Base-by-base conservation (phyloP, 2,113 vertebrate genomes). In the Lasiurus borealis region DNA sequence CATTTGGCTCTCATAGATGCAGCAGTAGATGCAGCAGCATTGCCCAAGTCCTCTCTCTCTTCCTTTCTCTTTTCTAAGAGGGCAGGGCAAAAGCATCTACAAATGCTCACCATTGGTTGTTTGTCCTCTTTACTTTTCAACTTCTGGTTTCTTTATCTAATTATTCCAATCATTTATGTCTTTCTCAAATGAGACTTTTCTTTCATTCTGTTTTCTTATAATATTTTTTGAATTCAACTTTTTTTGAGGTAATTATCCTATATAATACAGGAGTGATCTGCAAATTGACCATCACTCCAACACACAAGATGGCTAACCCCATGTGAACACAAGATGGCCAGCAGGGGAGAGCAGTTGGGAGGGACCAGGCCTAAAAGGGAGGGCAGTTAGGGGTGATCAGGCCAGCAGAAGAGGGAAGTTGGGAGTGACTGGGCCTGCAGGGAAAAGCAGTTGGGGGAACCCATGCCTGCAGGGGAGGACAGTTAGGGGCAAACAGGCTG, bases 211-310 rank as follows among this genome's bases (percentile, higher is more conserved):
- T 62, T 69, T 88, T 87, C 64, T 96, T 50, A 44, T 0, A 68
- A 69, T 13, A 31, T 44, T 85, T 91, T 95, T 29, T 5, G 80
- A 93, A 62, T 90, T 76, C 52, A 87, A 77, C 16, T 92, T 68
- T 31, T n/a, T 86, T 85, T n/a, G 90, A 78, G 40, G 77, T 72
- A 73, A 52, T 46, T 54, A 4, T 40, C 40, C 40, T 40, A 3
- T 40, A 3, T 40, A 40, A 40, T 40, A 40, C 40, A 40, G 40
- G 40, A 40, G 40, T 40, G 40, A 40, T 40, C 3, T 40, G 40
- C 40, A 40, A 40, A 40, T 40, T 40, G 40, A 40, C 40, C 40
- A 40, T 40, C 40, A 40, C 40, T 40, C 40, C 40, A 40, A 40
- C 40, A 40, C 40, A 40, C 40, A 40, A 40, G 40, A 40, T 40